Conservation (phyloP, 2,113 vertebrate species). For the Phodopus roborovskii region DNA sequence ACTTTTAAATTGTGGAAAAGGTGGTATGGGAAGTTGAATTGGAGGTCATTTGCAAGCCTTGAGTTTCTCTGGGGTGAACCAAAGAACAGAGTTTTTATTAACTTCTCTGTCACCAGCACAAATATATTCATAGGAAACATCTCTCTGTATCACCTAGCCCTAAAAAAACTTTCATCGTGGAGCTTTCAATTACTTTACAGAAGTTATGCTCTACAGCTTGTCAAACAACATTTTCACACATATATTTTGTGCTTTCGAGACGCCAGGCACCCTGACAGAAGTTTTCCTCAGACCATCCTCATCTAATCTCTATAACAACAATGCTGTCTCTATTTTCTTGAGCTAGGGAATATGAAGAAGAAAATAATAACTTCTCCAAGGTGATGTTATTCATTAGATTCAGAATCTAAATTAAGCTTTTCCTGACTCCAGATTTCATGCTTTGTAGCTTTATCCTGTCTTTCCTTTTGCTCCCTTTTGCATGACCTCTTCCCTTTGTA, state of each 20-base stretch:
- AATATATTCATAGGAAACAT: conserved; percentile 75
- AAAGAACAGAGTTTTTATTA: conserved; percentile 59
- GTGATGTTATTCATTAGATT: not conserved
- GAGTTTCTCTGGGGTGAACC: conserved; percentile 29
- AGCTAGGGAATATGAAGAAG: conserved; percentile 27
- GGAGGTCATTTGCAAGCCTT: conserved; percentile 57
- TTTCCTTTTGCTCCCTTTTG: accelerated
- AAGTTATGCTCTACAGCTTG: conserved; percentile 54
- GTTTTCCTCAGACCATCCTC: conserved; percentile 50
- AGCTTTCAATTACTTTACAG: conserved; percentile 64
- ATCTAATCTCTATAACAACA: conserved; percentile 48
- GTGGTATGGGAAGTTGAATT: conserved; percentile 27
- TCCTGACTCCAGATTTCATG: not conserved
- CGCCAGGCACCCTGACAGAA: conserved; percentile 22
- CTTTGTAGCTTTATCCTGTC: not conserved
- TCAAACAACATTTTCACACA: conserved; percentile 52
- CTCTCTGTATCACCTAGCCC: not conserved
- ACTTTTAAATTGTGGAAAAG: conserved; percentile 18
- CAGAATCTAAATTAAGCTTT: not conserved
- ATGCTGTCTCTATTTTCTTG: conserved; percentile 2
- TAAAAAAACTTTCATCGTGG: conserved; percentile 20
- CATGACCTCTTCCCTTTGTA: not conserved
- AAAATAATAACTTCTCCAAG: not conserved
- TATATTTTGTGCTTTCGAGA: conserved; percentile 5
- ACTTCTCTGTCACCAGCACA: conserved; percentile 32